Base-by-base conservation (phyloP, 2,888 invertebrate genomes). In the Megaustenia siamemsis region DNA sequence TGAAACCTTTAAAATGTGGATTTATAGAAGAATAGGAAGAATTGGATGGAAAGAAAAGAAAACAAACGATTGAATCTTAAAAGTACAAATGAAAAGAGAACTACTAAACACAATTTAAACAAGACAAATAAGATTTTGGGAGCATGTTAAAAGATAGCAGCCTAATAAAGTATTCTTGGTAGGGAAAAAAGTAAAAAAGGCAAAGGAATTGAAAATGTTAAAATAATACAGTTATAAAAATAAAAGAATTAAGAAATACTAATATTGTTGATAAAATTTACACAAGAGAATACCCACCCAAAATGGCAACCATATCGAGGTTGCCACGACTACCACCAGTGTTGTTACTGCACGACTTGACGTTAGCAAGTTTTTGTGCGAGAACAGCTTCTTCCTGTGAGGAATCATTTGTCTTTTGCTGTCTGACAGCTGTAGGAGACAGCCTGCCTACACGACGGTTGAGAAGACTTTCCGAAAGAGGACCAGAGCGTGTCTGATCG, bases 381-480 rank as follows among this genome's bases (percentile, higher is more conserved):
- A 88, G 88, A 21, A 89, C 88, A 45, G 89, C 88, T 77, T 3
- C 35, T 35, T 18, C 28, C 45, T 24, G 24, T 24, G 56, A 24
- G 10, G 60, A 60, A 1, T 45, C 49, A 32, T 18, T 35, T 3
- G 49, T 85, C 10, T 87, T 87, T 82, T 90, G 89, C 53, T 90
- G 87, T 35, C 90, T 87, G 43, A 89, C 82, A 32, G 88, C 88
- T 79, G 90, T 87, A 68, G 92, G 91, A 49, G 91, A 92, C 35
- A 90, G 88, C 85, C 89, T 91, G 60, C 91, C 91, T 32, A 90
- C 90, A 43, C 90, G 90, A 73, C 91, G 86, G 49, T 90, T 88
- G 28, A 91, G 86, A 43, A 90, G 88, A 24, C 90, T 90, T 87
- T 91, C 91, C 32, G 88, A 86, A 69, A 89, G 88, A 43, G 87